Conservation (phyloP, 1,140 invertebrate genomes). For the Drosophila pruinosa region DNA sequence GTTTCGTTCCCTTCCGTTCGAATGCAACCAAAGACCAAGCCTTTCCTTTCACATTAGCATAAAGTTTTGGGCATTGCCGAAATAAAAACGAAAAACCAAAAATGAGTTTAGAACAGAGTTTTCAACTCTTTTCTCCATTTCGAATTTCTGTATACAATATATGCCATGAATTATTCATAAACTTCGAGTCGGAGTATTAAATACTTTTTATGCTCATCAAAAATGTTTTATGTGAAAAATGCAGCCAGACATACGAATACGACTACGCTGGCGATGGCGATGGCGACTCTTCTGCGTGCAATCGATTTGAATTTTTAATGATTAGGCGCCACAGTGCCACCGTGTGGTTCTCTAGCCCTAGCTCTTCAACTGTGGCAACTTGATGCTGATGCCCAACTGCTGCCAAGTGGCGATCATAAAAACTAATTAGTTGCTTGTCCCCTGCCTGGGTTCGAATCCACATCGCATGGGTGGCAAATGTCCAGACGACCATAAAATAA, state of each 20-base stretch:
- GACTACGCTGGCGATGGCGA: not conserved
- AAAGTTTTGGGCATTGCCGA: slow-evolving; percentile 59
- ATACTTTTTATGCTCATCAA: slow-evolving; percentile 76
- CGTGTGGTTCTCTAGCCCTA: slow-evolving; percentile 20
- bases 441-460: not conserved
- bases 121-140: slow-evolving; percentile 23
- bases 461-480: slow-evolving; percentile 70
- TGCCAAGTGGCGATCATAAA: slow-evolving; percentile 65
- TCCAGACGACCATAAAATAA: slow-evolving; percentile 61
- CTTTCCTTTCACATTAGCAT: slow-evolving; percentile 52
- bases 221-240: slow-evolving; percentile 72
- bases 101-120: not conserved
- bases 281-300: slow-evolving; percentile 38
- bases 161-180: slow-evolving; percentile 75
- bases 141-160: slow-evolving; percentile 20
- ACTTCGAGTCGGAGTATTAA: slow-evolving; percentile 56
- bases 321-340: slow-evolving; percentile 80
- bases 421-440: slow-evolving; percentile 76
- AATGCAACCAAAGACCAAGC: not conserved
- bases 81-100: not conserved
- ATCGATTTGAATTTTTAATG: slow-evolving; percentile 82
- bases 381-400: not conserved
- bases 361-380: not conserved
- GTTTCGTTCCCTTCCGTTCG: not conserved
- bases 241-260: slow-evolving; percentile 33